Percentiles rank a stretch among this genome's conserved stretches.
Conservation (phyloP, 2,113 vertebrate species). For the Mirza zaza region DNA sequence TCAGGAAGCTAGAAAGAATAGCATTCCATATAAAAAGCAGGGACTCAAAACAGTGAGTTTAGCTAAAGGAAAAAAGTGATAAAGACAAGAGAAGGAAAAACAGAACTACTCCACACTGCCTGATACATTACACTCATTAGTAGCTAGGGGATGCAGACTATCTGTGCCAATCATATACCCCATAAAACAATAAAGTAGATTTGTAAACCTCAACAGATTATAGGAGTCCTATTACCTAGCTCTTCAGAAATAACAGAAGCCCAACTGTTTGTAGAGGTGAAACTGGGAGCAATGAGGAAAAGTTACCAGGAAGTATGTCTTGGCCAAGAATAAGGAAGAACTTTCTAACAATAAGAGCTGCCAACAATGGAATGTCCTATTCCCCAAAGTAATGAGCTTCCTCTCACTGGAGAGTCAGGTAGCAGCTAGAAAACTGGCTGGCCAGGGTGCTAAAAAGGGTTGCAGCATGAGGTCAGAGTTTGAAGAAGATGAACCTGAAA, state of each 20-base stretch:
- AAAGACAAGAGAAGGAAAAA: background rate
- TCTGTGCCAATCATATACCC: background rate
- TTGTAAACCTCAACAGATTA: background rate
- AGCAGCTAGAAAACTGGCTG: background rate
- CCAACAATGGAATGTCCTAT: conserved; percentile 37
- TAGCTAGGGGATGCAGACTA: background rate
- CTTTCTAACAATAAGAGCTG: conserved; percentile 60
- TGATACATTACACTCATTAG: background rate
- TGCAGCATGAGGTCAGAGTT: conserved; percentile 1
- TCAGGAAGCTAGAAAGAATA: conserved; percentile 2
- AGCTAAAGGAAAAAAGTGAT: background rate
- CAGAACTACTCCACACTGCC: background rate
- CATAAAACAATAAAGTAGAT: background rate
- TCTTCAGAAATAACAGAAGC: conserved; percentile 30
- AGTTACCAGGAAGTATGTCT: conserved; percentile 62
- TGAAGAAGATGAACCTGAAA: background rate
- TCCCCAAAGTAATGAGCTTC: conserved; percentile 36
- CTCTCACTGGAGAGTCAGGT: background rate
- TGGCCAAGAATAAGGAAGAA: conserved; percentile 55
- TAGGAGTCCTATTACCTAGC: background rate
- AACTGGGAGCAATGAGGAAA: background rate
- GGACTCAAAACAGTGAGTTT: conserved; percentile 2
- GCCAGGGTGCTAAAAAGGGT: background rate
- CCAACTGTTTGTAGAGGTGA: conserved; percentile 2
- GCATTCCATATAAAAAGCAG: background rate